phyloP scores from a whole-genome alignment of 2,888 invertebrate genomes.

The Nasonovia ribisnigri region DNA sequence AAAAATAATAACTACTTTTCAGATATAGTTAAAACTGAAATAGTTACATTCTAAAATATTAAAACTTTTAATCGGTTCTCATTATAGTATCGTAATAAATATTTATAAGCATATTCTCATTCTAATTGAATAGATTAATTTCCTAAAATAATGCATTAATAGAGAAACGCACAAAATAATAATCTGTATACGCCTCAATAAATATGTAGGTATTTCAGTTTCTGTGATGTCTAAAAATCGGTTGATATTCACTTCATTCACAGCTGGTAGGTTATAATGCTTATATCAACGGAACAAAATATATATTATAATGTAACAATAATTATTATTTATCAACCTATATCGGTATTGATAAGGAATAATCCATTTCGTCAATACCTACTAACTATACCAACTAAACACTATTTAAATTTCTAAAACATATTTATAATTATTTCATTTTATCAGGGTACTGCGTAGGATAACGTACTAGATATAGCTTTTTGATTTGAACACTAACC shows the following conservation, averaged over 20 bases:
- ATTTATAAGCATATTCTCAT: neutral
- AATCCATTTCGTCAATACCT: neutral
- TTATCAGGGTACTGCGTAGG: neutral
- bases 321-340: neutral
- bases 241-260: no score
- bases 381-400: neutral
- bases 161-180: neutral
- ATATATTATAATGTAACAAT: neutral
- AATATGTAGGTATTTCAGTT: neutral
- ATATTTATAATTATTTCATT: neutral
- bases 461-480: neutral
- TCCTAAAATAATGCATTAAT: neutral
- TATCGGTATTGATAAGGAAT: neutral
- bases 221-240: no score
- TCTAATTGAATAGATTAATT: neutral
- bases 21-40: neutral
- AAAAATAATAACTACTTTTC: neutral
- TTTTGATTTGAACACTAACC: conserved; percentile 73
- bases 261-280: neutral
- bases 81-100: neutral
- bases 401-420: neutral
- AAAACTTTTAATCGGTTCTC: neutral
- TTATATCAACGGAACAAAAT: neutral
- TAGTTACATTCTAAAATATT: neutral
- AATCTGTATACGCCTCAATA: neutral